These are phyloP conservation scores for Gortyna flavago DNA, from an alignment of 2,888 invertebrate species.

Conservation along the genomic window DNA sequence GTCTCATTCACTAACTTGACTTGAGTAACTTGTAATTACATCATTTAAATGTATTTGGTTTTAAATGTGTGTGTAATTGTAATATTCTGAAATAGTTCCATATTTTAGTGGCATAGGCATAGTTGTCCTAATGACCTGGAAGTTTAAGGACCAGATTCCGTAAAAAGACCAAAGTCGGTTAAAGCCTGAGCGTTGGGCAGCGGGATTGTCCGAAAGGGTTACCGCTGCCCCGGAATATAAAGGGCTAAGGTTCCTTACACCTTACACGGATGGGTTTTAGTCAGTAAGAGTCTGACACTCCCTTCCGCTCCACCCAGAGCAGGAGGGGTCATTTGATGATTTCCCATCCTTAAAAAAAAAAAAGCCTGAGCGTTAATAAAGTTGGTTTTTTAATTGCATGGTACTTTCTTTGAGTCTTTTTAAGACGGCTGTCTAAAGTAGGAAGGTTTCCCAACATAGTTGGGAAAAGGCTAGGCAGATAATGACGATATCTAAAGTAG, in stretches of 20 bases:
- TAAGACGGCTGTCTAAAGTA: neutral
- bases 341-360: no score
- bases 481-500: neutral
- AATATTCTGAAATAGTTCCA: neutral
- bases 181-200: no score
- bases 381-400: neutral
- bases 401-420: neutral
- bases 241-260: no score
- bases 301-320: no score
- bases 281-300: no score
- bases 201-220: no score
- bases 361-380: no score
- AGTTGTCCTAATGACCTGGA: neutral
- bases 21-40: constrained; percentile 12
- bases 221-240: no score
- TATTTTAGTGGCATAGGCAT: neutral
- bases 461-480: no score
- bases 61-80: neutral
- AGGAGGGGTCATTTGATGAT: no score
- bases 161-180: neutral
- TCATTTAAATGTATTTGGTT: neutral
- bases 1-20: constrained; percentile 2
- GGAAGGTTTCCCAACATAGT: no score
- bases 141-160: neutral
- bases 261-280: no score